Evolutionary conservation across 2,888 invertebrate genomes (phyloP), one percentile per base, ranked within the genome.

Genomic region (Drosophila basisetae): DNA sequence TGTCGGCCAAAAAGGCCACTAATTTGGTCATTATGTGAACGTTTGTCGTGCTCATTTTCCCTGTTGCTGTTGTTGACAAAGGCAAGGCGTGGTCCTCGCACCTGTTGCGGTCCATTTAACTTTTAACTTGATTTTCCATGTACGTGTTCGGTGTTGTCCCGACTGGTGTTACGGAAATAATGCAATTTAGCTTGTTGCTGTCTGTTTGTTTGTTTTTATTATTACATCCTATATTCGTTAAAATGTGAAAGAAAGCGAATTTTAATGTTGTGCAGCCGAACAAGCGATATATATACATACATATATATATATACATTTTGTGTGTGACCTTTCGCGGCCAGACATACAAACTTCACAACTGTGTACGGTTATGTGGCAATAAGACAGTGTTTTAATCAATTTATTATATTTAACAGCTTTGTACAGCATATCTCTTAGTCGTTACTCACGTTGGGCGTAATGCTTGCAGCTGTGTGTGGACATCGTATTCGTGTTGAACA

Each of bases 61-160:
- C 25, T 53, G 9, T 66, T 22, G 22, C 16, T 58, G 30, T 39
- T 55, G 52, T 43, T 55, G 52, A 30, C 52, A 30, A 30, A n/a
- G 52, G 52, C 30, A 30, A 50, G 66, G 74, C 64, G 66, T 78
- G 67, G 61, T 33, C 7, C 22, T 28, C 52, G 53, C 83, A 89
- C 84, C 86, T 84, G 84, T 84, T 84, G 84, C 84, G 86, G 83
- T 86, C 72, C 71, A 65, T 68, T 86, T 33, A 73, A 89, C 83
- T 83, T 89, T 86, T 74, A 83, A 80, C 73, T 66, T 75, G 64
- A 76, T 73, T 83, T 80, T 52, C 54, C 16, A 60, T 54, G 61
- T 37, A 58, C 53, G 18, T 49, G 41, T 25, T 47, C 47, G 16
- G 16, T 25, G 9, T 25, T 47, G 25, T 13, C 25, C 16, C 25